Evolutionary conservation across 2,888 invertebrate genomes (phyloP), one percentile per base, ranked within the genome.

Genomic region (Orthonevra nobilis): DNA sequence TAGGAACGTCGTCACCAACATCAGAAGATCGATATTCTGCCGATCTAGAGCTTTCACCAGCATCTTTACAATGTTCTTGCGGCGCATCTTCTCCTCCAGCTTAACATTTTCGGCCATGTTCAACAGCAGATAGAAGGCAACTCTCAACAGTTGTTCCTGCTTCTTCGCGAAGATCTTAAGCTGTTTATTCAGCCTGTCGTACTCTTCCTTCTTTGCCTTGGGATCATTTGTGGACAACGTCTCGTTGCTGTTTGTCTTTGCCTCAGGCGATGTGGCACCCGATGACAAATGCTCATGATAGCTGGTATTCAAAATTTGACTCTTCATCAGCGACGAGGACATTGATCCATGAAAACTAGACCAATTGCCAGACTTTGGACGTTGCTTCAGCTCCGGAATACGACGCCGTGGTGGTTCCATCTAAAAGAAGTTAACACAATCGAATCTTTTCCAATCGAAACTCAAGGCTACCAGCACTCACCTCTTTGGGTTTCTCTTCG

Each of bases 31-130:
- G 81, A 93, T 93, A 87, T 97, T 97, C 83, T 95, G 95, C 81
- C 98, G 91, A 84, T 97, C 97, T 87, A 99, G 91, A 6, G 96
- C 94, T 85, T 95, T 95, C 44, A 96, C 92, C 32, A 98, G 91
- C 89, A 97, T 92, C 32, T 94, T 94, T 2, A 97, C 95, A 81
- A 98, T 93, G 85, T 95, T 96, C 88, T 97, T 95, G 84, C 96
- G 96, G 20, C 96, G 93, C 96, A 99, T 99, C 90, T 99, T 99
- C 89, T 97, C 95, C 89, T 99, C 99, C 2, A 98, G 95, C 87
- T 95, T 95, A 5, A 96, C 92, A 90, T 98, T 98, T 89, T 98
- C 97, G 2, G 98, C 96, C 88, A 99, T 94, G 88, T 99, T 99
- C 50, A 98, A 90, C 60, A 99, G 90, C 86, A 99, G 91, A 88